Evolutionary conservation across 1,140 invertebrate species (phyloP).

Genomic region (Dryas iulia): DNA sequence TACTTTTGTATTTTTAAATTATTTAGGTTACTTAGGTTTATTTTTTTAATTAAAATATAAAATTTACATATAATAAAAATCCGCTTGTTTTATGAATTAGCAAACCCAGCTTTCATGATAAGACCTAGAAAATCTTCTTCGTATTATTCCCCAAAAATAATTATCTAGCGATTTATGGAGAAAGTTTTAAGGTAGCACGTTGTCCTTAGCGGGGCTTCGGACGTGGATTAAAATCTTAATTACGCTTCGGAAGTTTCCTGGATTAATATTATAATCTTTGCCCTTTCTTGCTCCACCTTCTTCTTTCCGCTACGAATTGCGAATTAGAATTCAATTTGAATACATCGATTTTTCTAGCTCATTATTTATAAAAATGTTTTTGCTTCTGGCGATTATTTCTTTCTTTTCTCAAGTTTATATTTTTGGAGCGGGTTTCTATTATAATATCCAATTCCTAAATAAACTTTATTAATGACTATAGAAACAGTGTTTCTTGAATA

Average conservation of each 20-base stretch:
- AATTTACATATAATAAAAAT: not conserved
- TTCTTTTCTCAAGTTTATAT: not conserved
- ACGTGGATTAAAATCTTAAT: conserved; percentile 75
- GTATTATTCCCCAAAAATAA: conserved; percentile 53
- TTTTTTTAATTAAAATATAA: not conserved
- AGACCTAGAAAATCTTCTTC: conserved; percentile 6
- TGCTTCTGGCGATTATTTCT: not conserved
- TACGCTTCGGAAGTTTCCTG: conserved; percentile 58
- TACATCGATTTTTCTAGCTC: conserved; percentile 7
- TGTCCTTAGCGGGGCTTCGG: conserved; percentile 50
- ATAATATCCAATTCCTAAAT: too few relatives aligned
- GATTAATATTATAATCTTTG: conserved; percentile 70
- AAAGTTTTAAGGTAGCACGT: conserved; percentile 63
- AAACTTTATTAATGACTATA: too few relatives aligned
- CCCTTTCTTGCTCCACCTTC: conserved; percentile 43
- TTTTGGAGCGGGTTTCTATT: too few relatives aligned
- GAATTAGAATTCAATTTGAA: conserved; percentile 41
- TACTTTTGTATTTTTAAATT: not conserved
- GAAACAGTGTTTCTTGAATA: too few relatives aligned
- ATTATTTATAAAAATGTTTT: not conserved
- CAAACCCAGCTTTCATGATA: not conserved
- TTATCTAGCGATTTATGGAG: conserved; percentile 66
- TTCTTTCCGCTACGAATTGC: conserved; percentile 48
- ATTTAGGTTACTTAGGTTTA: not conserved
- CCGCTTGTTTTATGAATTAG: not conserved